Evolutionary conservation across 1,140 invertebrate species (phyloP).

Genomic region (Ylistrum balloti): DNA sequence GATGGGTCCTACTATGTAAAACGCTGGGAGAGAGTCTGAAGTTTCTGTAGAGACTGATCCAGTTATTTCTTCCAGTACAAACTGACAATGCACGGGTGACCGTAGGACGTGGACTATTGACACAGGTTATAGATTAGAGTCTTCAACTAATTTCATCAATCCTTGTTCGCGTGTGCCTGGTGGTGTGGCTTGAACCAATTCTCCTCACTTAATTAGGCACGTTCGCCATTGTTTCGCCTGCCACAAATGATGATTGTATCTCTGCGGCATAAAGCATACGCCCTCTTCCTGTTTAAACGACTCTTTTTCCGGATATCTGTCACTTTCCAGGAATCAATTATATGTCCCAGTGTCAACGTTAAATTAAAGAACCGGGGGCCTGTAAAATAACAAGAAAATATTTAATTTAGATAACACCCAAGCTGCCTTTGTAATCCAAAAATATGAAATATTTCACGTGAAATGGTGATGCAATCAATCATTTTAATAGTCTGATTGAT

Average conservation of each 20-base stretch:
- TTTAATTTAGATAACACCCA: no score
- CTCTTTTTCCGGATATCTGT: slow-evolving; percentile 2
- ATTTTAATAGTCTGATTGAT: no score
- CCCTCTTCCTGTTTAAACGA: neutral
- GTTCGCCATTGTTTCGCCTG: neutral
- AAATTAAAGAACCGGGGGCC: neutral
- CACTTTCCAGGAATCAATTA: neutral
- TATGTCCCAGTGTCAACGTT: neutral
- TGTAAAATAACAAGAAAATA: neutral
- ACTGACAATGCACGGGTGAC: neutral
- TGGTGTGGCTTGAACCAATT: neutral
- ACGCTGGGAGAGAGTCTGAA: neutral
- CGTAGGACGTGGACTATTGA: neutral
- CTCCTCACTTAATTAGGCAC: slow-evolving; percentile 8
- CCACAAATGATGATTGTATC: neutral
- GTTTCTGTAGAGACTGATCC: neutral
- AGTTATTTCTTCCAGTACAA: neutral
- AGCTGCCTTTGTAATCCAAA: no score
- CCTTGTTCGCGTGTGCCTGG: neutral
- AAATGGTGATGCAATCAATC: no score
- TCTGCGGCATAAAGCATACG: neutral
- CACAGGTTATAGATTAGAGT: slow-evolving; percentile 23
- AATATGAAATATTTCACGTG: no score
- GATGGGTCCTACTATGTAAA: neutral
- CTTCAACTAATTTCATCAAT: neutral